Evolutionary conservation across 2,888 invertebrate genomes (phyloP), one percentile per base, ranked within the genome.

Genomic region (Noctua comes): DNA sequence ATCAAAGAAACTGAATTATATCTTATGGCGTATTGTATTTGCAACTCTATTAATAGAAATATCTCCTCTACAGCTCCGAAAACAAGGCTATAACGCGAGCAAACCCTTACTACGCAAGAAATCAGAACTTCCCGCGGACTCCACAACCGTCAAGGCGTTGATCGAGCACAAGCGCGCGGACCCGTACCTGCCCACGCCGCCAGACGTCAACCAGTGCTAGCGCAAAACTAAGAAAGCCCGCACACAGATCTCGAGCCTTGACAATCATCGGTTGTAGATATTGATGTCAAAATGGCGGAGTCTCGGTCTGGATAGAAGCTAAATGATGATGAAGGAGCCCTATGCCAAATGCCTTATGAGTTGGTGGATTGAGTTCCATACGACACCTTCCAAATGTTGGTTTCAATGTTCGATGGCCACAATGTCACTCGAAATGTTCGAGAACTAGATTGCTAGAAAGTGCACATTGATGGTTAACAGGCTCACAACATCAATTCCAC

Each of bases 41-140:
- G 59, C 48, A 72, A n/a, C 24, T 10, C 57, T 70, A 69, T 24
- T 65, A 51, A 68, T 24, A 13, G 0, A 11, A 16, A 2, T 36
- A 27, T 31, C 64, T 24, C 71, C 0, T 73, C 71, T 90, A 21
- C 95, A 97, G 97, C 97, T 96, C 65, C 97, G 97, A 86, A 98
- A 97, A 93, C 97, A 97, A 90, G 93, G 92, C 73, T 97, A 98
- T 95, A 97, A 98, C 98, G 97, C 98, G 97, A 94, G 98, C 98
- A 95, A 95, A 96, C 99, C 99, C 74, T 97, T 99, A 89, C 97
- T 99, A 87, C 98, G 99, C 95, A 98, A 99, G 96, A 99, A 99
- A 97, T 99, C 99, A 27, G 99, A 99, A 95, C 97, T 99, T 93
- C 99, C 99, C 69, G 99, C 99, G 92, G 99, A 99, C 97, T 98